These are phyloP conservation scores for Anthonomus grandis DNA, from an alignment of 1,140 invertebrate species.

Conservation along the genomic window DNA sequence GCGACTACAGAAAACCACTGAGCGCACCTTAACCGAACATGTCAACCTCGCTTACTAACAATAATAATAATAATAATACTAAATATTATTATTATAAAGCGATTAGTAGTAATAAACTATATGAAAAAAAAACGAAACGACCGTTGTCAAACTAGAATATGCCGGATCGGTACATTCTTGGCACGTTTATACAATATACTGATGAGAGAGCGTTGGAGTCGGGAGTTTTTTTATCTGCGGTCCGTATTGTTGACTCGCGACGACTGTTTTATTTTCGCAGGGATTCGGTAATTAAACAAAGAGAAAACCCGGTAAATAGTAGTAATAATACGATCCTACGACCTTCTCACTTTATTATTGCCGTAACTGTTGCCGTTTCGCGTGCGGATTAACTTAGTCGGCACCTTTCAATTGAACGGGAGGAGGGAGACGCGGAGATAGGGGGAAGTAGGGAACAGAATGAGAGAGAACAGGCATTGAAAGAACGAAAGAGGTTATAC, in stretches of 20 bases:
- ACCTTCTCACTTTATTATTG: background rate
- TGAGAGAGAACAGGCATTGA: no score
- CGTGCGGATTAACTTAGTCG: no score
- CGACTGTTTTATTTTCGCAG: constrained; percentile 6
- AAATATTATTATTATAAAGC: background rate
- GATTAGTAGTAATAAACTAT: background rate
- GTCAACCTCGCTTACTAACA: background rate
- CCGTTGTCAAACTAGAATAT: no score
- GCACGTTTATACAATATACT: background rate
- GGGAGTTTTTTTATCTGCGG: background rate
- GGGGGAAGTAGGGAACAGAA: no score
- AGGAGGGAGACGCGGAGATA: no score
- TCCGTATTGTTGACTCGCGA: background rate
- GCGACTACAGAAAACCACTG: no score
- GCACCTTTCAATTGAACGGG: no score
- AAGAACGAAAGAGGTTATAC: no score
- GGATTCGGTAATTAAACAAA: constrained; percentile 22
- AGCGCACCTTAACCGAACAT: background rate
- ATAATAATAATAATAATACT: background rate
- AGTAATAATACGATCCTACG: background rate
- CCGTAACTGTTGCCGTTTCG: background rate
- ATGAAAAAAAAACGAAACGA: constrained; percentile 1
- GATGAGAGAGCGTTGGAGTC: background rate
- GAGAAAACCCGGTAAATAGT: constrained; percentile 5
- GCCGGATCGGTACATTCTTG: no score